Evolutionary conservation across 2,888 invertebrate genomes (phyloP), one percentile per base, ranked within the genome.

Genomic region (Brachycybe producta): DNA sequence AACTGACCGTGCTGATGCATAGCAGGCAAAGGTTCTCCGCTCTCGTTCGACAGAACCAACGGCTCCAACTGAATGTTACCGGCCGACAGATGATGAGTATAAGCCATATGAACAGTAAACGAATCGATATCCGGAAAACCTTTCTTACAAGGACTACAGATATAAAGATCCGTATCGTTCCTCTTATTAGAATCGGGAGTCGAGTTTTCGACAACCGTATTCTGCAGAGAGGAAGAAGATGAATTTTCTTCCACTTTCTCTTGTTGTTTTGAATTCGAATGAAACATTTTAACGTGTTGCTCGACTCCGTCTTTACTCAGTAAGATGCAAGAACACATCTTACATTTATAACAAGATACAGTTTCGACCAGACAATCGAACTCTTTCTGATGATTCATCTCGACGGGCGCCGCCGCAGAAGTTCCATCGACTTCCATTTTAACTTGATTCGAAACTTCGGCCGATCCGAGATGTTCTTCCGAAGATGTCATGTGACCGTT

Each of bases 301-400:
- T 71, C 70, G 45, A 75, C 73, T 54, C 71, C 71, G 48, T 72
- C 71, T 55, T 72, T 72, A 2, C 73, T 71, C 1, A 75, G 62
- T 2, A 72, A 72, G 68, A 75, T 72, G 60, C 69, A 75, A 5
- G 72, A 72, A 58, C 75, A 75, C 7, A 73, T 69, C 55, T 71
- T 73, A 57, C 75, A 75, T 61, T 74, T 70, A 60, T 70, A 75
- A 57, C 74, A 74, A 42, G 61, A 61, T 61, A 64, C 63, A 8
- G 48, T 48, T 45, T 54, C 54, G 2, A 52, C 49, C 5, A 54
- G 34, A 17, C 50, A 35, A 13, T 50, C 53, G 8, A 53, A 38
- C 7, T 44, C 44, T 19, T 44, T 32, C n/a, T n/a, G n/a, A n/a
- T n/a, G 26, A n/a, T 45, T 44, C n/a, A 24, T 45, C 13, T n/a